Evolutionary conservation across 2,888 invertebrate genomes (phyloP).

Genomic region (Hemicrepidius hirtus): DNA sequence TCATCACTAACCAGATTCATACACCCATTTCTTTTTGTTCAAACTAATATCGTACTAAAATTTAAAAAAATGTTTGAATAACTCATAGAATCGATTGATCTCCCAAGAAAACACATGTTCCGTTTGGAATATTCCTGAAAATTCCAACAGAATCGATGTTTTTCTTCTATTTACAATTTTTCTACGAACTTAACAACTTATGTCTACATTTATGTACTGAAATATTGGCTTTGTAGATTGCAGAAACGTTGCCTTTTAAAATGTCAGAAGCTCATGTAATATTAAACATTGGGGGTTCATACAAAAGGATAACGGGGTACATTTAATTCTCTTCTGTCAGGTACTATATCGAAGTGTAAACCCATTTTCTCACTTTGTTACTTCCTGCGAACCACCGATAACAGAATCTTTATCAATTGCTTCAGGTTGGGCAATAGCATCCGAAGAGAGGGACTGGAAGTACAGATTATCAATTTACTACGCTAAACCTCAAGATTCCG

Average conservation of each 20-base stretch:
- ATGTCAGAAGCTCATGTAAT: conserved; percentile 43
- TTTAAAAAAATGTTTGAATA: too few species aligned
- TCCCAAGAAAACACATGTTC: too few species aligned
- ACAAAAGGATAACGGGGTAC: conserved; percentile 22
- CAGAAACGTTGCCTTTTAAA: conserved; percentile 36
- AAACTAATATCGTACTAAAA: too few species aligned
- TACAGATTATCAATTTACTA: conserved; percentile 88
- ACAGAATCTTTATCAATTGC: conserved; percentile 38
- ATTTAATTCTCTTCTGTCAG: conserved; percentile 20
- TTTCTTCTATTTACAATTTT: neutral
- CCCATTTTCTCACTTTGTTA: conserved; percentile 9
- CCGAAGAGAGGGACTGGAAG: conserved; percentile 86
- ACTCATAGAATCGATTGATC: too few species aligned
- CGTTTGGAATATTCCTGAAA: too few species aligned
- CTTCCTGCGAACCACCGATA: neutral
- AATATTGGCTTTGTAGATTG: conserved; percentile 38
- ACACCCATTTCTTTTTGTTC: too few species aligned
- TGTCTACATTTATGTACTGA: neutral
- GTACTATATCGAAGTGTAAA: conserved; percentile 14
- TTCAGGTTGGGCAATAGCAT: conserved; percentile 83
- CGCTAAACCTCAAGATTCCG: conserved; percentile 88
- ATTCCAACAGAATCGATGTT: neutral
- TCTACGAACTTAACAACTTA: neutral
- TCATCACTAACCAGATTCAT: too few species aligned
- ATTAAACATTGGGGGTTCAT: conserved; percentile 34